Evolutionary conservation across 2,888 invertebrate species (phyloP), one percentile per base, ranked within the genome.

Genomic region (Meliscaeva auricollis): DNA sequence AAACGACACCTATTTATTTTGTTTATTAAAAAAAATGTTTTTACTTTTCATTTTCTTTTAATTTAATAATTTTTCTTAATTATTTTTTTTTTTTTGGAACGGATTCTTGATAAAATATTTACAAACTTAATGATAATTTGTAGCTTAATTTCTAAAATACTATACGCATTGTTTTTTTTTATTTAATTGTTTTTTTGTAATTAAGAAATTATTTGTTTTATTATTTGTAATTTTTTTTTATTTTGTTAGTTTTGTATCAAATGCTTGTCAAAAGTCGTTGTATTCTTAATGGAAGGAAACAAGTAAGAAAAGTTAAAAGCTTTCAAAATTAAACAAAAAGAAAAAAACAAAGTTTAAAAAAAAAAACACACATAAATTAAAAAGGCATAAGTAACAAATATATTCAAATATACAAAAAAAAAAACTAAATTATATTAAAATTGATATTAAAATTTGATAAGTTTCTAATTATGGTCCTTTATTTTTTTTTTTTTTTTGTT

Each of bases 51-150:
- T 73, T 73, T 41, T 32, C 4, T 26, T 54, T 73, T 48, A 13
- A 9, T 76, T 64, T 11, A 50, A 72, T 44, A 17, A 38, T 38
- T 80, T 54, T 41, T 9, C 44, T 72, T 44, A 9, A 56, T 22
- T 66, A 13, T 62, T 56, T n/a, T 56, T 52, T 15, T 73, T 52
- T 79, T 80, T 7, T 69, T 81, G 81, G 85, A 85, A 81, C 85
- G 85, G 85, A 85, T 81, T 85, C 48, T 77, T 77, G 81, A 81
- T 77, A 81, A 85, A 73, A 32, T 85, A 85, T 85, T 81, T 81
- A 85, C 81, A 81, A 81, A 85, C 76, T 69, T 85, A 85, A 68
- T 73, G 11, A 62, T 81, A 81, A 85, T 69, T 73, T 77, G 26
- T 73, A 44, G 66, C 72, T 81, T 73, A 77, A 38, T 56, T 48